Base-by-base conservation (phyloP, 2,888 invertebrate genomes). In the Suillia variegata region DNA sequence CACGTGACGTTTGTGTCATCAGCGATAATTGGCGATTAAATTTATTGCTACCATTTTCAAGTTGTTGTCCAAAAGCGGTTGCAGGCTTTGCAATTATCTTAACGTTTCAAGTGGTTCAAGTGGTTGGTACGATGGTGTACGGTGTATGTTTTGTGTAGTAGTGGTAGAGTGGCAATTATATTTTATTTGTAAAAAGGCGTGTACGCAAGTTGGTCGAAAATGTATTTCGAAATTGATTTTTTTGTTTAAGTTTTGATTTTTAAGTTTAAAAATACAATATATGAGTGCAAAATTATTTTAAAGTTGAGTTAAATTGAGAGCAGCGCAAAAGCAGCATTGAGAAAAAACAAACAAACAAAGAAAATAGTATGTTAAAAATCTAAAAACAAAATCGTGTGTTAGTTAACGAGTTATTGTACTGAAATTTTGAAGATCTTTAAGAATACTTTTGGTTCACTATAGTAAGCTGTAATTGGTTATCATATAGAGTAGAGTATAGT, bases 11-110 rank as follows among this genome's bases (percentile, higher is more conserved):
- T 59, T 85, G 83, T 71, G 88, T 85, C 69, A 87, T 86, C 77
- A 87, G 85, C 65, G 90, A 88, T 70, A 89, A 83, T 78, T 88
- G 88, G 58, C 89, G 87, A 68, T 87, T 87, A 78, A 87, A 86
- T 82, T 85, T 84, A 82, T 86, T 74, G 70, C 69, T 87, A 72
- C 85, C 85, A 72, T 85, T 85, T 81, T 89, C 89, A 80, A 88
- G 76, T 76, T 87, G 68, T 68, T 78, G 87, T 67, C 87, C 86
- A 82, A 89, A 85, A 69, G 87, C 85, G 77, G 86, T 87, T 84
- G 87, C 87, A 63, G 74, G 76, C 67, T 77, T 80, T 59, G 56
- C 50, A 15, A 50, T 17, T 24, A 45, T 54, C 26, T 54, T 22
- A 38, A 54, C 21, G n/a, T 52, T 52, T 52, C n/a, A 31, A 17